Evolutionary conservation across 2,888 invertebrate species (phyloP), one percentile per base, ranked within the genome.

Genomic region (Drosophila planitibia): DNA sequence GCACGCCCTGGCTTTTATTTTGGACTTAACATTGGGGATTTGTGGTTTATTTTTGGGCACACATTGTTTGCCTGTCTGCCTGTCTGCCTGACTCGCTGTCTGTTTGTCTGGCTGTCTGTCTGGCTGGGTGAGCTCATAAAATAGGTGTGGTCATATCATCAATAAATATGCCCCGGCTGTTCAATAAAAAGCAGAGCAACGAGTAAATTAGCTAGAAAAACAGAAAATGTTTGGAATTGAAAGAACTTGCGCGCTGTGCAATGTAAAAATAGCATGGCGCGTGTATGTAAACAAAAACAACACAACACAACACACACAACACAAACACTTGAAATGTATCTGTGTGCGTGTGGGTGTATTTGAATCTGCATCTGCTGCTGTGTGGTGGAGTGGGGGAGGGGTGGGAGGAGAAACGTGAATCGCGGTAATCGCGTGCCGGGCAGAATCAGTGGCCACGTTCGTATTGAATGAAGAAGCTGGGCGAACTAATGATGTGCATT

Each of bases 91-190:
- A 16, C 47, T 22, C 14, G 4, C 19, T 37, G 32, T 44, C 57
- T 39, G n/a, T 53, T 7, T 19, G 9, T 19, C 10, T 19, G 33
- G 3, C 10, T 25, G 39, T 4, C 7, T 55, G 19, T 10, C 22
- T 47, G 47, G 25, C 44, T 51, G 72, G 63, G 72, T 62, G 71
- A 76, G 82, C 76, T 76, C 85, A 82, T 85, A 85, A 85, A 85
- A 72, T 85, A 87, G 87, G 76, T 89, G 89, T 89, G 85, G 85
- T 87, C 85, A 86, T 89, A 82, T 73, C 72, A 77, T 81, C 85
- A 89, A 86, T 89, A 86, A 89, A 86, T 89, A 82, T 89, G 70
- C 87, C 47, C 55, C 28, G 69, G 60, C 76, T 73, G 76, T 78
- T 82, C 85, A 84, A 89, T 85, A 85, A 85, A 85, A 86, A 85